Percentiles rank a stretch among this genome's conserved stretches.
These are phyloP conservation scores for Thymelicus sylvestris DNA, from an alignment of 2,888 invertebrate species.

Conservation along the genomic window DNA sequence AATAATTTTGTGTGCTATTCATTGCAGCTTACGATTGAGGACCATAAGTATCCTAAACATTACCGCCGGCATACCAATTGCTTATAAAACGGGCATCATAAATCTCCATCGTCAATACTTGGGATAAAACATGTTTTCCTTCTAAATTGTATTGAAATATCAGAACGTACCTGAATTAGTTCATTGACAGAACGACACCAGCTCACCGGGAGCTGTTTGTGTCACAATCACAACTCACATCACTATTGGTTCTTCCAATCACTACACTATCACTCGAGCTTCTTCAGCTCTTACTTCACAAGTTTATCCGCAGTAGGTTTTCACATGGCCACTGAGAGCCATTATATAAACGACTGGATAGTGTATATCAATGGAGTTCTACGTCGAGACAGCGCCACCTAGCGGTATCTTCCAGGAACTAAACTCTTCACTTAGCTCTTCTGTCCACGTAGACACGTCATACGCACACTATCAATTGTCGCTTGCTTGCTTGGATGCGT, in stretches of 20 bases:
- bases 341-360: no score
- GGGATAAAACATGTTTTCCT: neutral
- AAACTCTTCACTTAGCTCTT: neutral
- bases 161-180: neutral
- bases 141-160: neutral
- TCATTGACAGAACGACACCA: neutral
- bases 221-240: slow-evolving; percentile 1
- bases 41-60: no score
- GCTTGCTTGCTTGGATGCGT: no score
- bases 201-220: neutral
- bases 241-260: slow-evolving; percentile 1
- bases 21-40: neutral
- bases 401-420: neutral
- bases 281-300: neutral
- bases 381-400: no score
- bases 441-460: no score
- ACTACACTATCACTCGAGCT: slow-evolving; percentile 2
- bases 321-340: no score
- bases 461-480: no score
- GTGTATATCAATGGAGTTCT: no score
- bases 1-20: no score
- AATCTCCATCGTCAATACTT: neutral
- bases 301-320: no score
- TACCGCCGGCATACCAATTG: no score
- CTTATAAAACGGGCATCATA: neutral